Percentiles rank a stretch among this genome's conserved stretches.
phyloP scores from a whole-genome alignment of 92 coral and sea anemone genomes.

The Paragorgia papillata region DNA sequence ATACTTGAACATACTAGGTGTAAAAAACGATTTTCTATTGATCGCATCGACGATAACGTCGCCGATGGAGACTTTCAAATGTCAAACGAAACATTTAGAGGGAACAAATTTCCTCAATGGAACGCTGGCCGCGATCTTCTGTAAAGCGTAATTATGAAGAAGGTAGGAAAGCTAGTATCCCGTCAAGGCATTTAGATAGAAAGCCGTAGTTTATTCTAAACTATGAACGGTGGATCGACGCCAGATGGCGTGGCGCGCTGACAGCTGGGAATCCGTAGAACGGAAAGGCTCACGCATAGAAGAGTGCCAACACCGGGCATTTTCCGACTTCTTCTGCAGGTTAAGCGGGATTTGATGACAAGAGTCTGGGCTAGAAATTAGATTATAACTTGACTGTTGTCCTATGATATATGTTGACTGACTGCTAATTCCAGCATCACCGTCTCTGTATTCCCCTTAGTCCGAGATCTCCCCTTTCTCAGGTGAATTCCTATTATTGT shows the following conservation, averaged over 20 bases:
- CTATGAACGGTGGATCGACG: not conserved
- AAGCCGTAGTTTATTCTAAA: constrained; percentile 1
- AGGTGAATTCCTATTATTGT: too few relatives aligned
- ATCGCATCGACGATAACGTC: constrained; percentile 1
- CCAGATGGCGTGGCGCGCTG: constrained; percentile 34
- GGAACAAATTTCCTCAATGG: constrained; percentile 41
- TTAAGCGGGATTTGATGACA: constrained; percentile 41
- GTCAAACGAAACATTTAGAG: constrained; percentile 13
- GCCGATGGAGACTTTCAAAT: constrained; percentile 8
- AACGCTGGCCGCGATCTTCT: constrained; percentile 44
- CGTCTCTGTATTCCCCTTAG: too few relatives aligned
- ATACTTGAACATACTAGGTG: constrained; percentile 24
- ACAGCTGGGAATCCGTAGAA: constrained; percentile 20
- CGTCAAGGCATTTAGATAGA: constrained; percentile 25
- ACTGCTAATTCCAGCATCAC: not conserved
- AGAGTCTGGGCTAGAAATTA: constrained; percentile 32
- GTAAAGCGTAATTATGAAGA: constrained; percentile 42
- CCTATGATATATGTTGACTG: not conserved
- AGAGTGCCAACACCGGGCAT: constrained; percentile 24
- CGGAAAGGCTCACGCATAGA: constrained; percentile 35
- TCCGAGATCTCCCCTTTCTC: too few relatives aligned
- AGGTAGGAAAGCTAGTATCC: constrained; percentile 36
- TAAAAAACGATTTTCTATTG: constrained; percentile 7
- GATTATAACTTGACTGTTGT: constrained; percentile 34
- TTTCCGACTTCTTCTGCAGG: constrained; percentile 16